Percentiles rank a stretch among this genome's conserved stretches.
Evolutionary conservation across 1,140 invertebrate genomes (phyloP).

Genomic region (Anoplolepis gracilipes): DNA sequence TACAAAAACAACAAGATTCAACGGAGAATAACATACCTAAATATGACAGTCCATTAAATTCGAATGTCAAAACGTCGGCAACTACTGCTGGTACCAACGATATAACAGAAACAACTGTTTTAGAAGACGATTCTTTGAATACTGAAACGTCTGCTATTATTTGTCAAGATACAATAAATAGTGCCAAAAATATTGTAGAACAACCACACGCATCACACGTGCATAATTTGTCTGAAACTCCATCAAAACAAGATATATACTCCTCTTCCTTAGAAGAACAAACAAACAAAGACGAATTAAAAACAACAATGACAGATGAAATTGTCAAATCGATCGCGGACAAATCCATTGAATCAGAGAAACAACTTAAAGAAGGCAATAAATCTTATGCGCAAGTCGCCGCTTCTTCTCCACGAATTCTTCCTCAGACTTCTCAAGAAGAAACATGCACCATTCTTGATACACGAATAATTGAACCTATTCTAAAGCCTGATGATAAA

Average conservation of each 20-base stretch:
- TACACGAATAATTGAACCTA: constrained; percentile 45
- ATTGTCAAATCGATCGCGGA: constrained; percentile 3
- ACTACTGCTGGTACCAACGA: constrained; percentile 65
- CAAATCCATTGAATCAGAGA: constrained; percentile 30
- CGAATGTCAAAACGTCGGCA: constrained; percentile 74
- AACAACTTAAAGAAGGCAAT: constrained; percentile 77
- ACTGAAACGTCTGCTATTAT: not conserved
- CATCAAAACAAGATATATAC: constrained; percentile 25
- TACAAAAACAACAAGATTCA: constrained; percentile 24
- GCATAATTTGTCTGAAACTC: constrained; percentile 15
- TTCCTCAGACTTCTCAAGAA: constrained; percentile 62
- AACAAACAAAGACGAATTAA: constrained; percentile 1
- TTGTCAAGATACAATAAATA: not conserved
- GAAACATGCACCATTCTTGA: not conserved
- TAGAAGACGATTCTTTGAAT: constrained; percentile 1
- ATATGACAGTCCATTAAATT: constrained; percentile 46
- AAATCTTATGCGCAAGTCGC: constrained; percentile 88
- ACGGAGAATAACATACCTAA: constrained; percentile 19
- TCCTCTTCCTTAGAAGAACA: not conserved
- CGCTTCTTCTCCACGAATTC: constrained; percentile 79
- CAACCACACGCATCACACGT: constrained; percentile 5
- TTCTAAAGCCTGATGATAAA: constrained; percentile 34
- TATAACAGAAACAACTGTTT: not conserved
- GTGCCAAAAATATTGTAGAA: not conserved
- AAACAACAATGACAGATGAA: not conserved